Evolutionary conservation across 2,113 vertebrate species (phyloP), one percentile per base, ranked within the genome.

Genomic region (Malurus alboscapulatus): DNA sequence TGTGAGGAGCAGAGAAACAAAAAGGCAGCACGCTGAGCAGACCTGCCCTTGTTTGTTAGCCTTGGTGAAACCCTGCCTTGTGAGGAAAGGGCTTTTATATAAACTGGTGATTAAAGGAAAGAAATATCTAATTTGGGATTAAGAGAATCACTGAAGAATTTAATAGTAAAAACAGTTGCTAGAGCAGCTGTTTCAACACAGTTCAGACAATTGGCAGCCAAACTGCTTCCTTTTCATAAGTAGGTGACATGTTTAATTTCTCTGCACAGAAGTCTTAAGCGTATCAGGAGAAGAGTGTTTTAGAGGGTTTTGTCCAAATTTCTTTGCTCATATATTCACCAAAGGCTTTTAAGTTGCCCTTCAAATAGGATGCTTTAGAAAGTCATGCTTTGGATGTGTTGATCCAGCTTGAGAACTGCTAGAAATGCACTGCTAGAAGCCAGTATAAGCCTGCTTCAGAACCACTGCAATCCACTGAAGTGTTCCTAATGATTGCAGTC

Each of bases 241-340:
- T 78, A 93, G 95, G 93, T 94, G 94, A 96, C 93, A 95, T 94
- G 83, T 88, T 97, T 96, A 80, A 96, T 97, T 97, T 96, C 78
- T 94, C 86, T 94, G 82, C 84, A 84, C 78, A 78, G 82, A 84
- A 85, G 78, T 76, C 80, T 95, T 94, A 92, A 92, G 72, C 4
- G 40, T 88, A 91, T 88, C 73, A 93, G 78, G 91, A 93, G 74
- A 96, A 91, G 95, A 95, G 92, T 90, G 79, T 94, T 95, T 73
- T 58, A 78, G 79, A 32, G 10, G 9, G 1, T 73, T 89, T 86
- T 97, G 85, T 88, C 65, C 86, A 78, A 61, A 76, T 95, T 65
- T 67, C 72, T 91, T 77, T 84, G 58, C 24, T 50, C 22, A 8
- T 77, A 8, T 59, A 59, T 53, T 89, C 72, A 59, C 48, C 7